Conservation (phyloP, 2,797 vertebrate species). For the Lepidocolaptes lacrymiger region DNA sequence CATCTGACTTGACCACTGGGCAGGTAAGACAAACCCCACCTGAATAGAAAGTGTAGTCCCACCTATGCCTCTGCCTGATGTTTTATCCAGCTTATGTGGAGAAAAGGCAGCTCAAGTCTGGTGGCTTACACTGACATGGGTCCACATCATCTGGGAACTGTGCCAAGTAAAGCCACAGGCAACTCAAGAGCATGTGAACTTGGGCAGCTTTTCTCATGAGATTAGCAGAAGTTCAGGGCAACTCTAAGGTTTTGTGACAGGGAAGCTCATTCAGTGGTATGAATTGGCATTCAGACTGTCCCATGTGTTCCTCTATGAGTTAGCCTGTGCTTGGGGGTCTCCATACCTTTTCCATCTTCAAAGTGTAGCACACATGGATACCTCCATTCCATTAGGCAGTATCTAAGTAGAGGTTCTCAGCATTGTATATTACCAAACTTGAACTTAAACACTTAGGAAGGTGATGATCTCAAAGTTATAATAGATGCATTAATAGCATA, state of each 20-base stretch:
- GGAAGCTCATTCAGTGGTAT: background rate
- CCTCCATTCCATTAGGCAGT: rapidly evolving
- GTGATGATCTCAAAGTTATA: background rate
- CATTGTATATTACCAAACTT: background rate
- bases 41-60: background rate
- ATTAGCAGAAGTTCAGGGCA: background rate
- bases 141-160: background rate
- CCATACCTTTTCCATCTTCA: background rate
- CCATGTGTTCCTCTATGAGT: background rate
- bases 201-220: background rate
- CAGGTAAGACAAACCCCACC: background rate
- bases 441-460: background rate
- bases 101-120: background rate
- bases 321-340: rapidly evolving
- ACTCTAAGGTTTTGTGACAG: background rate
- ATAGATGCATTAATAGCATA: background rate
- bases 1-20: background rate
- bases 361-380: rapidly evolving
- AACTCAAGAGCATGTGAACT: background rate
- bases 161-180: background rate
- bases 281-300: background rate
- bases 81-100: background rate
- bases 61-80: background rate
- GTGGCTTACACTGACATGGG: rapidly evolving
- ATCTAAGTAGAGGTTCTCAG: background rate